Evolutionary conservation across 2,797 vertebrate species (phyloP).

Genomic region (Nasua narica): DNA sequence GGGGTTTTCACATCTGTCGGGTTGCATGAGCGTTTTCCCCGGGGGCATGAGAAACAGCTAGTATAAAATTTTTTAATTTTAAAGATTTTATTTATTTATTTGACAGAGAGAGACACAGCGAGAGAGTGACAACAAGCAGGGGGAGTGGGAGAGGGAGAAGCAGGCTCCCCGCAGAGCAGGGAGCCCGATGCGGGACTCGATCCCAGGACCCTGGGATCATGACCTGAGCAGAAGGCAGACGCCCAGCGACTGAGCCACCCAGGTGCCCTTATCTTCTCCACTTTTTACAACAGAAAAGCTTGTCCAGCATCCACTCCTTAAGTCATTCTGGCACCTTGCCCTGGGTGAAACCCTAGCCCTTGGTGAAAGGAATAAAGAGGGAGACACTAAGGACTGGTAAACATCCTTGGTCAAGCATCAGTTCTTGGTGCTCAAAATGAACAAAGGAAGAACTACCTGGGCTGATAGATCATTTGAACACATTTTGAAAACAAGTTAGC

Average conservation of each 20-base stretch:
- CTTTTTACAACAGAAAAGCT: neutral
- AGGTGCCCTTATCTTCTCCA: too few relatives aligned
- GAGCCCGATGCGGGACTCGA: too few relatives aligned
- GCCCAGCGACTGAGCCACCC: too few relatives aligned
- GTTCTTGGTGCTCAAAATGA: neutral
- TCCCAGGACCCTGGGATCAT: too few relatives aligned
- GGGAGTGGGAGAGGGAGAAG: too few relatives aligned
- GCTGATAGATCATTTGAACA: neutral
- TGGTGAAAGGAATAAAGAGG: neutral
- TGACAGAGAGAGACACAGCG: too few relatives aligned
- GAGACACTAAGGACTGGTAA: neutral
- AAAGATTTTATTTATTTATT: too few relatives aligned
- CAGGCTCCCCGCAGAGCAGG: too few relatives aligned
- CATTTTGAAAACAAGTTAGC: neutral
- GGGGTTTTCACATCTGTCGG: neutral
- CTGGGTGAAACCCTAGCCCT: neutral
- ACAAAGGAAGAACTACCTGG: neutral
- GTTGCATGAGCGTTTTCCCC: neutral
- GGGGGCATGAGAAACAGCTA: neutral
- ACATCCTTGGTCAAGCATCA: neutral
- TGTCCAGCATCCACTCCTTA: neutral
- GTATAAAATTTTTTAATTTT: neutral
- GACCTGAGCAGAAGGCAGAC: too few relatives aligned
- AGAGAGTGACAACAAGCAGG: too few relatives aligned
- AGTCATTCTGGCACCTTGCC: rapidly evolving